These are phyloP conservation scores for Caenorhabditis drosophilae DNA, from an alignment of 2,888 invertebrate species.

Conservation along the genomic window DNA sequence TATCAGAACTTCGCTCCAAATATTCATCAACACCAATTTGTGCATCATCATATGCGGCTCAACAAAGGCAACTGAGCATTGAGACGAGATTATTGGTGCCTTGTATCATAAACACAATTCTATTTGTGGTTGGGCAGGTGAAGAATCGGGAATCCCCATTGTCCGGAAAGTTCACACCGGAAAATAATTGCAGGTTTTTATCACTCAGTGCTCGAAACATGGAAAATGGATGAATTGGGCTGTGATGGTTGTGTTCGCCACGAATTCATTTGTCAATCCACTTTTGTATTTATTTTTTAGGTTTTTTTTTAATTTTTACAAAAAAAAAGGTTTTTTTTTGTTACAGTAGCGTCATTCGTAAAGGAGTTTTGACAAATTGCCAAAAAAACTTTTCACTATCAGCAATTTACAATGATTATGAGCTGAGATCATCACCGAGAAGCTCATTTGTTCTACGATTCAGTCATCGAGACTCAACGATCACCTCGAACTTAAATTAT, in stretches of 20 bases:
- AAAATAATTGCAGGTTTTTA: constrained; percentile 42
- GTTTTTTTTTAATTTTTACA: constrained; percentile 6
- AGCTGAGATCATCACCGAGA: constrained; percentile 41
- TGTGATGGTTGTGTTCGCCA: constrained; percentile 59
- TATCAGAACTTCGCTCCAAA: constrained; percentile 44
- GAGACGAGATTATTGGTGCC: constrained; percentile 56
- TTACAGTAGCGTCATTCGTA: constrained; percentile 56
- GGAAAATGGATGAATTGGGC: constrained; percentile 62
- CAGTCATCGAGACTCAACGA: constrained; percentile 34
- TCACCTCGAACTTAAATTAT: constrained; percentile 28
- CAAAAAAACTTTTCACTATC: constrained; percentile 51
- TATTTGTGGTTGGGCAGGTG: constrained; percentile 59
- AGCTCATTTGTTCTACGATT: constrained; percentile 19
- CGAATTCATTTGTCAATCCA: constrained; percentile 59
- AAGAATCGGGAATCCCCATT: too few relatives aligned
- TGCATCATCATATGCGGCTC: constrained; percentile 38
- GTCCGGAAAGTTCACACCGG: too few relatives aligned
- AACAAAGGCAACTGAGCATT: constrained; percentile 54
- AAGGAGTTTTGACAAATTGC: constrained; percentile 50
- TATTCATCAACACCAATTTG: constrained; percentile 40
- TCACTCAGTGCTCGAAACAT: constrained; percentile 54
- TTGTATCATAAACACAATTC: constrained; percentile 55
- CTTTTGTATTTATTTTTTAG: constrained; percentile 56
- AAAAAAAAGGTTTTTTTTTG: too few relatives aligned
- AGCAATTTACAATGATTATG: constrained; percentile 56